Percentiles rank a stretch among this genome's conserved stretches.
Conservation (phyloP, 35 echinoderm and acorn worm species). For the Hemicentrotus pulcherrimus region DNA sequence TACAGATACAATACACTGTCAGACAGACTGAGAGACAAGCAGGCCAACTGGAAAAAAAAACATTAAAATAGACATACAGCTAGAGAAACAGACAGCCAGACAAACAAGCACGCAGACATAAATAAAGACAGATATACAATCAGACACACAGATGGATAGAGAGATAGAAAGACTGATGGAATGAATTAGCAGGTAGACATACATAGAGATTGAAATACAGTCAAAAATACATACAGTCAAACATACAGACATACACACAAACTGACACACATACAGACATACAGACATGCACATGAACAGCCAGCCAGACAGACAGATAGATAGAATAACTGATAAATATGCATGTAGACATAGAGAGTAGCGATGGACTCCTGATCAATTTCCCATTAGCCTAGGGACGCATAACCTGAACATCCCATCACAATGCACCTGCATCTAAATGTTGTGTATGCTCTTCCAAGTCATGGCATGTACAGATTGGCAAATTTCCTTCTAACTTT, state of each 20-base stretch:
- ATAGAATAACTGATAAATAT: not conserved
- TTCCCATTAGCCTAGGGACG: not conserved
- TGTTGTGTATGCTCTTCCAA: not conserved
- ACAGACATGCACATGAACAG: not conserved
- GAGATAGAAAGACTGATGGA: too few species aligned
- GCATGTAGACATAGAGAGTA: not conserved
- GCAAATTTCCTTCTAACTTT: slow-evolving; percentile 23
- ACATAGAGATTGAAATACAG: too few species aligned
- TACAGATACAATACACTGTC: too few species aligned
- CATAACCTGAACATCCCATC: not conserved
- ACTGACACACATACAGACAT: too few species aligned
- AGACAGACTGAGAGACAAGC: too few species aligned
- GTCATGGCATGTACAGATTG: not conserved
- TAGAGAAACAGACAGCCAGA: not conserved
- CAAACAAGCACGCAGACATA: not conserved
- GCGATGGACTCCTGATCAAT: not conserved
- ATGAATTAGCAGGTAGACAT: too few species aligned
- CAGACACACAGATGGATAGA: too few species aligned
- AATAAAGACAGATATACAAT: too few species aligned
- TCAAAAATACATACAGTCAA: too few species aligned
- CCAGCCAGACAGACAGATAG: not conserved
- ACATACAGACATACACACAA: too few species aligned
- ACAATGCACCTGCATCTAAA: not conserved
- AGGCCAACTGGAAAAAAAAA: too few species aligned
- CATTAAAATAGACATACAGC: not conserved